Percentiles rank a stretch among this genome's conserved stretches.
Evolutionary conservation across 2,797 vertebrate genomes (phyloP).

Genomic region (Rhynchonycteris naso): DNA sequence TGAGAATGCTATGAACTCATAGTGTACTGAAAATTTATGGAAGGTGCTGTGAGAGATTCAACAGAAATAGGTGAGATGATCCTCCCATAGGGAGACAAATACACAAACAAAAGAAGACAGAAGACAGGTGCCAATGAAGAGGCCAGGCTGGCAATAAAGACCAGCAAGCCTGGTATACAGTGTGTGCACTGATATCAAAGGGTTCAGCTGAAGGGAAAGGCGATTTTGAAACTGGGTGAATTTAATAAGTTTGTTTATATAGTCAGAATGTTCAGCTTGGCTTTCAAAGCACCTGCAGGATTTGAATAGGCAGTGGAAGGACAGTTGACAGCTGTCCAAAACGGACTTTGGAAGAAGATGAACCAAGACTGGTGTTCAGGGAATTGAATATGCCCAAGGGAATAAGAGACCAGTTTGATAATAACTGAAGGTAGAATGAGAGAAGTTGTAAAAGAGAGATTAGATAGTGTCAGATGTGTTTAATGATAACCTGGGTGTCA

Average conservation of each 20-base stretch:
- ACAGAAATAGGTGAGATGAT: not conserved
- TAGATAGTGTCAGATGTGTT: not conserved
- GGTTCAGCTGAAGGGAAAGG: not conserved
- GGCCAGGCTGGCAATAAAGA: not conserved
- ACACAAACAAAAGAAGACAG: not conserved
- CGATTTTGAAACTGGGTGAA: not conserved
- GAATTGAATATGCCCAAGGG: not conserved
- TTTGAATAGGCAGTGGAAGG: not conserved
- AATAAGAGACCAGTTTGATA: not conserved
- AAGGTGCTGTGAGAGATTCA: not conserved
- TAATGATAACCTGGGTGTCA: not conserved
- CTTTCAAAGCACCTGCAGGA: not conserved
- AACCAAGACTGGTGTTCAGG: not conserved
- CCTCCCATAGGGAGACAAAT: not conserved
- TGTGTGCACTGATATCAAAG: fast-evolving
- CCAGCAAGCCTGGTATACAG: fast-evolving
- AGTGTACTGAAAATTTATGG: not conserved
- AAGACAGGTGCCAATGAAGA: not conserved
- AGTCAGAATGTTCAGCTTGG: not conserved
- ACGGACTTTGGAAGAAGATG: not conserved
- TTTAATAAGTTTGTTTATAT: not conserved
- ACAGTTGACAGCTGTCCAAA: not conserved
- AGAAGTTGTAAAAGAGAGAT: not conserved
- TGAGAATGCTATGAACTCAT: not conserved
- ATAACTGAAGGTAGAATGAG: not conserved